Percentiles rank a stretch among this genome's conserved stretches.
Conservation (phyloP, 2,797 vertebrate species). For the Hypotaenidia okinawae region DNA sequence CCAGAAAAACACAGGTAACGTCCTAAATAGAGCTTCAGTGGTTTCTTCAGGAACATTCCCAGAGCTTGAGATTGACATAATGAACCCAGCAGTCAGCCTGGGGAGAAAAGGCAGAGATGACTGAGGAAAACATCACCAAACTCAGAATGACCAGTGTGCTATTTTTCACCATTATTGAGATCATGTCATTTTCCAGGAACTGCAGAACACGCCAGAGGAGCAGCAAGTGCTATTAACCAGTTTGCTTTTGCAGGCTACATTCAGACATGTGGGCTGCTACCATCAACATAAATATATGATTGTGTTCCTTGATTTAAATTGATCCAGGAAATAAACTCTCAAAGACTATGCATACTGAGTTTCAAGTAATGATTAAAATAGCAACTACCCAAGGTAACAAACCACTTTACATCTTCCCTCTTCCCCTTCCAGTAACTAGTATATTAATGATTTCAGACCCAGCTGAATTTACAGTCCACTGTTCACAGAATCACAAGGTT, state of each 20-base stretch:
- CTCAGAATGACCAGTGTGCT: neutral
- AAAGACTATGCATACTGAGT: neutral
- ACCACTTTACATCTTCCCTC: neutral
- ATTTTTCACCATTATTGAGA: neutral
- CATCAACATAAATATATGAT: neutral
- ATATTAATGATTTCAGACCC: neutral
- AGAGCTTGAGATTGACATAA: neutral
- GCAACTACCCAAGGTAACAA: neutral
- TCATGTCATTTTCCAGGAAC: neutral
- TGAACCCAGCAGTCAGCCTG: neutral
- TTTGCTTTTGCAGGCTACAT: neutral
- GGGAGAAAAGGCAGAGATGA: neutral
- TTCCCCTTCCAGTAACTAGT: neutral
- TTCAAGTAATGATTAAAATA: slow-evolving; percentile 12
- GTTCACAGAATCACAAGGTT: too few relatives aligned
- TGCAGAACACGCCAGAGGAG: neutral
- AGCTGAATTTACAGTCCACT: neutral
- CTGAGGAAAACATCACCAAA: neutral
- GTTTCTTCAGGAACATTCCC: neutral
- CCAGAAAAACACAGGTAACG: neutral
- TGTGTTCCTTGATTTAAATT: slow-evolving; percentile 7
- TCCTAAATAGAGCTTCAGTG: neutral
- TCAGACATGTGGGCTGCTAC: neutral
- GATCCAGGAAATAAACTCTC: slow-evolving; percentile 36
- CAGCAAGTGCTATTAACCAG: neutral